phyloP scores from a whole-genome alignment of 2,113 vertebrate species.

The Plecotus auritus region DNA sequence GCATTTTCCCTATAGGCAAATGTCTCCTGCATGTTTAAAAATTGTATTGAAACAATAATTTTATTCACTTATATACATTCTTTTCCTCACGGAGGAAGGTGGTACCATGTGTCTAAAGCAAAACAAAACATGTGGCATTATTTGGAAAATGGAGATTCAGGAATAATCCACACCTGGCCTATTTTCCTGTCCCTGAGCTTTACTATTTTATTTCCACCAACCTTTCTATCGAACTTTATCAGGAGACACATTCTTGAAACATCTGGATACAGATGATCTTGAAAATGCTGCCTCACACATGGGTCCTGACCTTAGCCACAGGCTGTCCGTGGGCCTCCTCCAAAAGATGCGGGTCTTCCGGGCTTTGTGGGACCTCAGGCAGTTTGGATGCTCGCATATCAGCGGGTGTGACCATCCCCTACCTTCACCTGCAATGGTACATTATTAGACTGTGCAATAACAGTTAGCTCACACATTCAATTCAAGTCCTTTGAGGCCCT shows the following conservation, averaged over 20 bases:
- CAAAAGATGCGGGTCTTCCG: not conserved
- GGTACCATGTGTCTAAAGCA: not conserved
- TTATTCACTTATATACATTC: not conserved
- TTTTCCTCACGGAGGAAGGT: not conserved
- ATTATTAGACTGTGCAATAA: not conserved
- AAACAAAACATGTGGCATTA: not conserved
- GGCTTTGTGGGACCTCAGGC: not conserved
- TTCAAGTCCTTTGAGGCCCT: not conserved
- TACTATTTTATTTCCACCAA: not conserved
- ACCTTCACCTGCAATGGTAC: rapidly evolving
- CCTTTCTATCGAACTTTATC: not conserved
- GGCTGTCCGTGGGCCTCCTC: not conserved
- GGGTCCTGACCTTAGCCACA: not conserved
- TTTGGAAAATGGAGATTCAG: not conserved
- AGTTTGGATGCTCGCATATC: not conserved
- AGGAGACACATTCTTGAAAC: not conserved
- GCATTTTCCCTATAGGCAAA: not conserved
- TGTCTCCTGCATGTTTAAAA: not conserved
- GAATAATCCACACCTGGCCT: not conserved
- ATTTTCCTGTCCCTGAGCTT: not conserved
- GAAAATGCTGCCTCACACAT: not conserved
- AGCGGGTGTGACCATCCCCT: not conserved
- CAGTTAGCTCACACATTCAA: not conserved
- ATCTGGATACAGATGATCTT: conserved; percentile 30
- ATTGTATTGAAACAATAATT: not conserved